phyloP scores from a whole-genome alignment of 2,888 invertebrate species.

The Caenorhabditis sulstoni region DNA sequence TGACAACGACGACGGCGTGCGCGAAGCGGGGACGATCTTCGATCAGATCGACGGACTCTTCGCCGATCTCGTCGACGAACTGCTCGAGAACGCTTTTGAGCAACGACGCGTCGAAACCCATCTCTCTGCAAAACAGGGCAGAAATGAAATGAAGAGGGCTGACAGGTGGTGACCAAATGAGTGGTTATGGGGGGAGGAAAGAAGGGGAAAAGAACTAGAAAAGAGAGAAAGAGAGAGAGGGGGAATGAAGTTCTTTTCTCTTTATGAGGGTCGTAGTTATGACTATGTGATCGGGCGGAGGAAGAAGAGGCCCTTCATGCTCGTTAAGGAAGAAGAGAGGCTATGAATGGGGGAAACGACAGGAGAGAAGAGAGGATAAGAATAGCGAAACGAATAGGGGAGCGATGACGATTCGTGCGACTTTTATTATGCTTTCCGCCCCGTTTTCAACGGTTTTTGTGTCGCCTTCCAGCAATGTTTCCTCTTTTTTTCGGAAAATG shows the following conservation, averaged over 20 bases:
- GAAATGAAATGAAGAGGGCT: background rate
- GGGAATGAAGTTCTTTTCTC: constrained; percentile 11
- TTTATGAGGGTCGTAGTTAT: constrained; percentile 24
- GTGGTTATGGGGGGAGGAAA: constrained; percentile 6
- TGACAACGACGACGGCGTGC: constrained; percentile 68
- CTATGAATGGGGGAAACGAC: background rate
- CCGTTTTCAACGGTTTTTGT: too few relatives aligned
- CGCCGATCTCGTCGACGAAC: constrained; percentile 68
- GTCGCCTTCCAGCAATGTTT: background rate
- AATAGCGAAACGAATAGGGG: constrained; percentile 3
- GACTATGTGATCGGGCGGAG: constrained; percentile 22
- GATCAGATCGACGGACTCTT: constrained; percentile 68
- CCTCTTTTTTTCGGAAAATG: constrained; percentile 19
- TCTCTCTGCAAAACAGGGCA: constrained; percentile 58
- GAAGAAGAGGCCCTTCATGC: constrained; percentile 11
- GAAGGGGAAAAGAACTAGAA: constrained; percentile 3
- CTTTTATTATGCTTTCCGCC: constrained; percentile 18
- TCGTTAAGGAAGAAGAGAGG: constrained; percentile 20
- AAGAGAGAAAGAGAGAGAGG: background rate
- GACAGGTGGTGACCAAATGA: constrained; percentile 18
- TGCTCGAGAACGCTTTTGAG: constrained; percentile 66
- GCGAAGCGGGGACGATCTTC: constrained; percentile 70
- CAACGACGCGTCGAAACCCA: constrained; percentile 68
- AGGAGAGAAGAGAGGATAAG: constrained; percentile 24
- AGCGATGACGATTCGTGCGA: constrained; percentile 26